Percentiles rank a stretch among this genome's conserved stretches.
phyloP scores from a whole-genome alignment of 2,113 vertebrate genomes.

The Lycaon pictus region DNA sequence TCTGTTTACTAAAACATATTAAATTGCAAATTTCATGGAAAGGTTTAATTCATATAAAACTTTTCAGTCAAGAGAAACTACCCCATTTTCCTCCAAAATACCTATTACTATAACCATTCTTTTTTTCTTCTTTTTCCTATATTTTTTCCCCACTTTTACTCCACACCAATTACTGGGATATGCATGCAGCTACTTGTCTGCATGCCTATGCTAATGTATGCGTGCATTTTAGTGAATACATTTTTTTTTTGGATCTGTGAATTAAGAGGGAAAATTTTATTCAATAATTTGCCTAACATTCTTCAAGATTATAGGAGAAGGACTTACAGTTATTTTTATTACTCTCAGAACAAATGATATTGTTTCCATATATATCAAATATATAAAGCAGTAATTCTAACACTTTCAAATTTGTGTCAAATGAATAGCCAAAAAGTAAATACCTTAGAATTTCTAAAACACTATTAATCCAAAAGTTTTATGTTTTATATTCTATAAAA shows the following conservation, averaged over 20 bases:
- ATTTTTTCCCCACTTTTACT: background rate
- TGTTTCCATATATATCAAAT: background rate
- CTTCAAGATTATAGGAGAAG: background rate
- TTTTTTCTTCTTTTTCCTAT: background rate
- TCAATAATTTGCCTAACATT: background rate
- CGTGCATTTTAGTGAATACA: background rate
- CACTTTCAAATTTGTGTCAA: background rate
- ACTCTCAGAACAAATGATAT: background rate
- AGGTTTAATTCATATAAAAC: background rate
- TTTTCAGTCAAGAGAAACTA: background rate
- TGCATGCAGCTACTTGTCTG: background rate
- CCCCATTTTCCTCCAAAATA: background rate
- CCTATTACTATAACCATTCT: background rate
- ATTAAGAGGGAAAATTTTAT: background rate
- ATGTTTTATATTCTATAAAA: background rate
- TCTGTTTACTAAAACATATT: background rate
- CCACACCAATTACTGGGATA: background rate
- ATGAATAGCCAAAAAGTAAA: background rate
- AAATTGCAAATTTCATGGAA: background rate
- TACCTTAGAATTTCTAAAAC: background rate
- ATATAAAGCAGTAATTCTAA: background rate
- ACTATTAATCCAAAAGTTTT: background rate
- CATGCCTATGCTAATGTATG: too few relatives aligned
- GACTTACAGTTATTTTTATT: background rate
- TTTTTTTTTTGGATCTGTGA: background rate